phyloP scores from a whole-genome alignment of 2,113 vertebrate genomes.

The Alligator sinensis region DNA sequence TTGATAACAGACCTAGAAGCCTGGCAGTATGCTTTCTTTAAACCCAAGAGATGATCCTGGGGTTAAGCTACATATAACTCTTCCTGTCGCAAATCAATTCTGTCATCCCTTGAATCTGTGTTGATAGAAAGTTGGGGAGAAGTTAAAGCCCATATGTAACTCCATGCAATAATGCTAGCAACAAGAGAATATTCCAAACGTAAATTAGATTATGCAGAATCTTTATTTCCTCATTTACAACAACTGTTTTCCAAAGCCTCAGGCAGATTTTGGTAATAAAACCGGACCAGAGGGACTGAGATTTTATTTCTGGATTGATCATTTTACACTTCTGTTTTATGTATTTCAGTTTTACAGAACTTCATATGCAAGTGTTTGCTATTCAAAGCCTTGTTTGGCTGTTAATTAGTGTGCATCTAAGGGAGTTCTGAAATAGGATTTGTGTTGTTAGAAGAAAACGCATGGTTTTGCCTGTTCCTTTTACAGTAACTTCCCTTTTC shows the following conservation, averaged over 20 bases:
- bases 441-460: not conserved
- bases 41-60: not conserved
- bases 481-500: not conserved
- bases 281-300: not conserved
- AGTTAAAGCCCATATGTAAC: constrained; percentile 6
- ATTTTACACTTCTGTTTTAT: not conserved
- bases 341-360: not conserved
- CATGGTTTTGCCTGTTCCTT: not conserved
- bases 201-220: not conserved
- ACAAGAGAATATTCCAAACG: not conserved
- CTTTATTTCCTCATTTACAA: not conserved
- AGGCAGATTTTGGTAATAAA: not conserved
- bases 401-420: not conserved
- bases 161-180: not conserved
- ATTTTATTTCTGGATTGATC: not conserved
- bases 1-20: not conserved
- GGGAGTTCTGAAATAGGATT: not conserved
- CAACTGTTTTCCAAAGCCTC: not conserved
- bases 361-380: not conserved
- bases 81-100: constrained; percentile 55
- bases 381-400: not conserved
- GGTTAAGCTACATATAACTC: not conserved
- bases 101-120: constrained; percentile 38
- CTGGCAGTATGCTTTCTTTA: not conserved
- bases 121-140: constrained; percentile 20